Conservation (phyloP, 2,888 invertebrate genomes). For the Pheosia gnoma region DNA sequence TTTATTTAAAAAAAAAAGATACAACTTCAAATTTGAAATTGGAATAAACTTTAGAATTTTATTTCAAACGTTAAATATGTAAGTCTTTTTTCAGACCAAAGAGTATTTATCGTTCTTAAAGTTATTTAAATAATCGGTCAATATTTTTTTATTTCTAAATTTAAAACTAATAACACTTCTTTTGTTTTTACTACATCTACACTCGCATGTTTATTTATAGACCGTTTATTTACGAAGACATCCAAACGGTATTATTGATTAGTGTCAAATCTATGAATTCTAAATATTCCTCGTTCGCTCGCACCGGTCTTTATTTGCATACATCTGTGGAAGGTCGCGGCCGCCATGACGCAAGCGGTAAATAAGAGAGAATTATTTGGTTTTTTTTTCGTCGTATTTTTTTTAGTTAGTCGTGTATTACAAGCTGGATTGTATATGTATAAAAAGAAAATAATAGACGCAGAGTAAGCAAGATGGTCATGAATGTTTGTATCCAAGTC, state of each 20-base stretch:
- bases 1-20: background rate
- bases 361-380: slow-evolving; percentile 14
- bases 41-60: no score
- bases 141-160: background rate
- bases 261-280: slow-evolving; percentile 24
- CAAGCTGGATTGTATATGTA: no score
- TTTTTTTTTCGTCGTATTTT: background rate
- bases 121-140: background rate
- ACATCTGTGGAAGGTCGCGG: slow-evolving; percentile 37
- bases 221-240: background rate
- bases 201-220: background rate
- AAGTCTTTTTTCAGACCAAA: no score
- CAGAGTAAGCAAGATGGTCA: no score
- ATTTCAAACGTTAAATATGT: no score
- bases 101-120: no score
- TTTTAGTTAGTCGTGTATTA: no score
- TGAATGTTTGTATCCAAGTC: no score
- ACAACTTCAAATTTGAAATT: no score
- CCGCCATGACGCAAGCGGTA: slow-evolving; percentile 23
- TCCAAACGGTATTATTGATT: slow-evolving; percentile 8
- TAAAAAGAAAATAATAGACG: no score
- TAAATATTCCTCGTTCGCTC: slow-evolving; percentile 8
- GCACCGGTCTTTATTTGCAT: slow-evolving; percentile 33
- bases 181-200: background rate
- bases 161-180: background rate